Evolutionary conservation across 1,140 invertebrate species (phyloP).

Genomic region (Lysiphlebus fabarum): DNA sequence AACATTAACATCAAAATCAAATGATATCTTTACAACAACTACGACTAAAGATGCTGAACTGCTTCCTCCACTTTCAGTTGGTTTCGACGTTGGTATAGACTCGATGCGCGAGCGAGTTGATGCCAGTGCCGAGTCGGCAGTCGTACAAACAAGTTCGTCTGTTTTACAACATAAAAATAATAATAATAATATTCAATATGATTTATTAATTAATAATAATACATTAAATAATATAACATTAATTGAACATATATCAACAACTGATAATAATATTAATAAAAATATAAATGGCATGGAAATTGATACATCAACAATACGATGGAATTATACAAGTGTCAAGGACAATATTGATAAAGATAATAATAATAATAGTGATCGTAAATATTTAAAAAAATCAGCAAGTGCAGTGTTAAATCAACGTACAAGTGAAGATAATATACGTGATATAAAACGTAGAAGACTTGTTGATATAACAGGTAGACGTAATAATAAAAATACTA

Average conservation of each 20-base stretch:
- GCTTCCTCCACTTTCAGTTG: conserved; percentile 42
- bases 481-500: neutral
- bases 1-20: neutral
- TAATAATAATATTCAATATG: conserved; percentile 23
- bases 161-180: conserved; percentile 33
- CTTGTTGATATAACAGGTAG: conserved; percentile 9
- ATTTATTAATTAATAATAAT: conserved; percentile 25
- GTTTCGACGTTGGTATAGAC: conserved; percentile 39
- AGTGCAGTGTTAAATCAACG: conserved; percentile 41
- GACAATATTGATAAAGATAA: conserved; percentile 9
- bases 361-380: conserved; percentile 26
- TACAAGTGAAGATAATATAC: conserved; percentile 18
- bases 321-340: conserved; percentile 27
- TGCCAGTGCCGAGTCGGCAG: conserved; percentile 51
- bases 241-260: conserved; percentile 7
- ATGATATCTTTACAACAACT: conserved; percentile 6
- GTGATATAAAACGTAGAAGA: conserved; percentile 21
- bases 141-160: conserved; percentile 36
- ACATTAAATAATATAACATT: conserved; percentile 14
- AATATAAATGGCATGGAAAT: too few relatives aligned
- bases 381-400: conserved; percentile 34
- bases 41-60: conserved; percentile 31
- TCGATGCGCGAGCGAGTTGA: conserved; percentile 41
- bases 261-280: conserved; percentile 9
- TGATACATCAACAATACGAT: conserved; percentile 27